Evolutionary conservation across 2,797 vertebrate genomes (phyloP).

Genomic region (Centropyge bicolor): DNA sequence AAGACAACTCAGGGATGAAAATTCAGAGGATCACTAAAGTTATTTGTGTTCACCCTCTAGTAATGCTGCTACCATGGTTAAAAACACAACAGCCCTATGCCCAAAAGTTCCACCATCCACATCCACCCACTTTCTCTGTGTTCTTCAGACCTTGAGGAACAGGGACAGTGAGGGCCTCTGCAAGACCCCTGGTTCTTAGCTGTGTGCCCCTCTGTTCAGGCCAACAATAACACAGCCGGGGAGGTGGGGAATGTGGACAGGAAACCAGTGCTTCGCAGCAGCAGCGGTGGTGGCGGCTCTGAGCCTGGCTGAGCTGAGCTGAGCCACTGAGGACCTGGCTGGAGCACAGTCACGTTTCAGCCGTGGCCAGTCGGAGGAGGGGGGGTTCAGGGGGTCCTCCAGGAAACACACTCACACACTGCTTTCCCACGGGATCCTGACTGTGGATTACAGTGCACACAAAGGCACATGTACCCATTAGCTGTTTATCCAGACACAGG

Average conservation of each 20-base stretch:
- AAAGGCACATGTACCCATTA: conserved; percentile 11
- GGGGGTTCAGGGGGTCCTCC: conserved; percentile 17
- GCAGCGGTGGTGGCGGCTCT: conserved; percentile 43
- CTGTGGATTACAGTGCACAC: conserved; percentile 15
- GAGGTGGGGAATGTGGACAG: conserved; percentile 79
- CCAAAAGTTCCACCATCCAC: not conserved
- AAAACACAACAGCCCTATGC: conserved; percentile 6
- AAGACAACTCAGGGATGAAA: not conserved
- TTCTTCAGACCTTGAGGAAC: not conserved
- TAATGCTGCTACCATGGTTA: not conserved
- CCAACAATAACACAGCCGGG: conserved; percentile 78
- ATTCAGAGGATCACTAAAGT: not conserved
- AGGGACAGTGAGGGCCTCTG: conserved; percentile 26
- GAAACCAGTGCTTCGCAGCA: conserved; percentile 73
- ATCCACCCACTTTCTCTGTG: conserved; percentile 2
- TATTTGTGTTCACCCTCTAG: not conserved
- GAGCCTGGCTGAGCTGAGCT: conserved; percentile 41
- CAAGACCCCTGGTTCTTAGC: conserved; percentile 46
- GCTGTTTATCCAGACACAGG: conserved; percentile 6
- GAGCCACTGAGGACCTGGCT: conserved; percentile 50
- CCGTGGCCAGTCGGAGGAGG: not conserved
- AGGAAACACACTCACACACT: conserved; percentile 44
- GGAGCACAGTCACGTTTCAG: conserved; percentile 51
- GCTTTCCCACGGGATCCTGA: conserved; percentile 57
- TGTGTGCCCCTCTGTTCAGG: conserved; percentile 54